Percentiles rank a stretch among this genome's conserved stretches.
Conservation (phyloP, 2,888 invertebrate species). For the Sisyra terminalis region DNA sequence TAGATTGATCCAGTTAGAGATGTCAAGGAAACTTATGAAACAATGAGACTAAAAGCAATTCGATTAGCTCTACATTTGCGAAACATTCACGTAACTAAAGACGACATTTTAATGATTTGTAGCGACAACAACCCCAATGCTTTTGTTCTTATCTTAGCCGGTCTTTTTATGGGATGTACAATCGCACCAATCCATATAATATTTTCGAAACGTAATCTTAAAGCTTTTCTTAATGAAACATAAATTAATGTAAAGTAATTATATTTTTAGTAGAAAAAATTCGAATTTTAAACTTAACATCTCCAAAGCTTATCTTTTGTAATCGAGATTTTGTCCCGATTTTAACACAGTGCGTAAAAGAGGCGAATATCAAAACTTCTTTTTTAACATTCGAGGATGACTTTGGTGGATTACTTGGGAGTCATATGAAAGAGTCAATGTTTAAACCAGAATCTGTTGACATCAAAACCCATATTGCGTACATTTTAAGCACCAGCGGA, state of each 20-base stretch:
- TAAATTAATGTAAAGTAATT: background rate
- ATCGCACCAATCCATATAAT: background rate
- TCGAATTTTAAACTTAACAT: constrained; percentile 2
- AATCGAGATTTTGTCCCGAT: background rate
- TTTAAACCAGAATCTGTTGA: background rate
- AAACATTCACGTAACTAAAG: background rate
- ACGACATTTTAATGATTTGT: background rate
- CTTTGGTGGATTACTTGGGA: background rate
- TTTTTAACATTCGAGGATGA: constrained; percentile 1
- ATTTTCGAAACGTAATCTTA: background rate
- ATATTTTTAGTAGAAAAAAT: background rate
- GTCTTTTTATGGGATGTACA: background rate
- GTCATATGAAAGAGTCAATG: background rate
- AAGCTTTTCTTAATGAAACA: background rate
- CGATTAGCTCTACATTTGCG: background rate
- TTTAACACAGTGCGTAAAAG: background rate
- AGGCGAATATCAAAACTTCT: background rate
- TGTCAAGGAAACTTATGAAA: background rate
- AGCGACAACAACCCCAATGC: background rate
- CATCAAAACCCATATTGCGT: background rate
- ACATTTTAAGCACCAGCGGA: background rate
- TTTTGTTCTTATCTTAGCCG: background rate
- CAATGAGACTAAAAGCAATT: background rate
- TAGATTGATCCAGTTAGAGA: constrained; percentile 3
- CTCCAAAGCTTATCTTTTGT: background rate